A percentile compares a stretch with the other conserved stretches of the same genome.
These are phyloP conservation scores for Perognathus longimembris DNA, from an alignment of 2,113 vertebrate genomes.

Conservation along the genomic window DNA sequence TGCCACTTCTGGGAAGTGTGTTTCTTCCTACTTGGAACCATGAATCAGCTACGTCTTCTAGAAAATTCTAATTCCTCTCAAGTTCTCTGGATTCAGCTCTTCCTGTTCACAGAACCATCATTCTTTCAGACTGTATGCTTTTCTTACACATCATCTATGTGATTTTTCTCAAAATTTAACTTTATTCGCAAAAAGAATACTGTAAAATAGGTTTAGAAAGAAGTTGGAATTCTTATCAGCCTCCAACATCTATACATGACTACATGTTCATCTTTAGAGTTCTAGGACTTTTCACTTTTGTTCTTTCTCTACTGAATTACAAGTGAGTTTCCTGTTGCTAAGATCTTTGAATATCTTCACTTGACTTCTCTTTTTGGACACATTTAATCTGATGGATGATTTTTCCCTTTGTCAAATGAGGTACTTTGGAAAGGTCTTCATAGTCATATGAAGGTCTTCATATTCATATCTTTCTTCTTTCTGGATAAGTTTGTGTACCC, in stretches of 20 bases:
- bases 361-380: not conserved
- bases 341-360: not conserved
- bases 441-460: not conserved
- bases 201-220: not conserved
- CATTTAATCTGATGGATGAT: not conserved
- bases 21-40: not conserved
- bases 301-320: not conserved
- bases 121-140: not conserved
- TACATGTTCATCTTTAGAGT: accelerated
- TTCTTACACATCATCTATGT: not conserved
- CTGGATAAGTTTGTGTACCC: not conserved
- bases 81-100: not conserved
- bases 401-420: not conserved
- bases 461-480: not conserved
- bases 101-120: not conserved
- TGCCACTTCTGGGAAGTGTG: too few relatives aligned
- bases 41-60: too few relatives aligned
- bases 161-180: not conserved
- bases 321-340: not conserved
- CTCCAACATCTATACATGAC: not conserved
- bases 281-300: accelerated
- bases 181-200: not conserved
- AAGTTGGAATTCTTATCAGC: not conserved
- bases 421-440: not conserved
- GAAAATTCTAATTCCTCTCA: not conserved